These are phyloP conservation scores for Saimiri boliviensis DNA, from an alignment of 2,113 vertebrate species.

Conservation along the genomic window DNA sequence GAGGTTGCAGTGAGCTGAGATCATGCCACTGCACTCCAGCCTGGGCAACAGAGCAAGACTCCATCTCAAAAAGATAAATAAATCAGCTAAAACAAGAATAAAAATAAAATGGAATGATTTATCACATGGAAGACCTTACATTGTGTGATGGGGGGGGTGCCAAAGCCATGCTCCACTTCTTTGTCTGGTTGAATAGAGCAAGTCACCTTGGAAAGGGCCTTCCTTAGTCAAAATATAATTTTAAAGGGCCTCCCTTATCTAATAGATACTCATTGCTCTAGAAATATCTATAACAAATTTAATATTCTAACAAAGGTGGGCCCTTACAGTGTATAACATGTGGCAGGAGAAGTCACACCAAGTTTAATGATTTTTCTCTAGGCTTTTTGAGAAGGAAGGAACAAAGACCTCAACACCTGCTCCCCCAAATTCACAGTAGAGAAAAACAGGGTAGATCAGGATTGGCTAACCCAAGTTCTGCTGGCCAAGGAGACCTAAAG, in stretches of 20 bases:
- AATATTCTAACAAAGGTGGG: neutral
- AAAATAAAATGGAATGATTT: neutral
- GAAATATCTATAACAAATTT: neutral
- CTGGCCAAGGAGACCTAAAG: neutral
- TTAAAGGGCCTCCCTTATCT: neutral
- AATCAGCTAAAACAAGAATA: neutral
- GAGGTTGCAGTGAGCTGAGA: too few species aligned
- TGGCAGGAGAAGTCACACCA: neutral
- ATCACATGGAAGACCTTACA: neutral
- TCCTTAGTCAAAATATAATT: neutral
- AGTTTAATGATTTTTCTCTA: neutral
- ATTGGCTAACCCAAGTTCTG: neutral
- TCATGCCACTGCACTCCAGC: too few species aligned
- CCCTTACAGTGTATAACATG: neutral
- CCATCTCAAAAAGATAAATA: too few species aligned
- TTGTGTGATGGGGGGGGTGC: neutral
- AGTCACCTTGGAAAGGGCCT: neutral
- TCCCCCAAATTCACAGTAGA: neutral
- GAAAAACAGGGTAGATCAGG: neutral
- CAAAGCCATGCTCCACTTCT: neutral
- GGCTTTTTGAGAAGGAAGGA: neutral
- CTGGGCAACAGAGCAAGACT: too few species aligned
- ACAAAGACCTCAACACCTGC: neutral
- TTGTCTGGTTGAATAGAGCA: neutral
- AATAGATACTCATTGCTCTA: neutral